Conservation (phyloP, 1,140 invertebrate species). For the Conus betulinus region DNA sequence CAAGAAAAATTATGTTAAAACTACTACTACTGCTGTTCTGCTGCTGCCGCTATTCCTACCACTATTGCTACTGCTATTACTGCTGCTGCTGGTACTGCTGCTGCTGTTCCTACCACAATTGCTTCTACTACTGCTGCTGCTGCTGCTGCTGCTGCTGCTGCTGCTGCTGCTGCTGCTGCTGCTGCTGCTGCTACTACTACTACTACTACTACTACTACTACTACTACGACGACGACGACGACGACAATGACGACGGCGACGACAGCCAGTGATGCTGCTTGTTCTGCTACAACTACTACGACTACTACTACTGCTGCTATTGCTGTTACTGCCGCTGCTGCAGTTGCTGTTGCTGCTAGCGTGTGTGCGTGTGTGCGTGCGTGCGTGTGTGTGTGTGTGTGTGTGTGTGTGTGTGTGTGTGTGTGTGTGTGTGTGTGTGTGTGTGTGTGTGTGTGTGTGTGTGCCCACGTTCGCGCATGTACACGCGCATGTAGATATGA, state of each 20-base stretch:
- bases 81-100: conserved; percentile 1
- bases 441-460: too few species aligned
- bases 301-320: conserved; percentile 23
- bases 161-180: conserved; percentile 22
- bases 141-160: conserved; percentile 13
- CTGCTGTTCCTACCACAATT: conserved; percentile 32
- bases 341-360: neutral
- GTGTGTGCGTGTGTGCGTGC: too few species aligned
- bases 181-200: conserved; percentile 22
- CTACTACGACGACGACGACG: conserved; percentile 21
- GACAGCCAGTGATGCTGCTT: neutral
- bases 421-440: too few species aligned
- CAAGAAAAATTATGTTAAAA: neutral
- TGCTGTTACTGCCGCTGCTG: neutral
- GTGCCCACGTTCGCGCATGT: too few species aligned
- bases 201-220: conserved; percentile 30
- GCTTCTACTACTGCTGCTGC: conserved; percentile 22
- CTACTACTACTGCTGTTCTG: neutral
- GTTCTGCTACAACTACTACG: conserved; percentile 20
- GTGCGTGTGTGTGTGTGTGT: too few species aligned
- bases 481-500: too few species aligned
- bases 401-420: too few species aligned
- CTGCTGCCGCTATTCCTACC: conserved; percentile 31
- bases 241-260: conserved; percentile 1
- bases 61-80: conserved; percentile 24